These are phyloP conservation scores for Atta colombica DNA, from an alignment of 1,140 invertebrate genomes.

Conservation along the genomic window DNA sequence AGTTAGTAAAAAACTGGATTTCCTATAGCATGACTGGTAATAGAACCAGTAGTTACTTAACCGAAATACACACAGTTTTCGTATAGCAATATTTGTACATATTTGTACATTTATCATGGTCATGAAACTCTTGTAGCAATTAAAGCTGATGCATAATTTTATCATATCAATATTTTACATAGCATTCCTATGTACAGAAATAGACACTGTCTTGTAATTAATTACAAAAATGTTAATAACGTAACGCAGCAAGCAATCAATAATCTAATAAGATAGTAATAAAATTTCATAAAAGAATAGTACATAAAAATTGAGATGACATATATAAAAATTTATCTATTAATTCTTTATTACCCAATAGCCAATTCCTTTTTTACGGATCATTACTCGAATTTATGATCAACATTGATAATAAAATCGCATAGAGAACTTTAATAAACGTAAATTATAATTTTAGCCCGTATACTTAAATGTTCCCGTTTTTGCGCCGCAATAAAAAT, in stretches of 20 bases:
- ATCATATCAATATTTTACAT: background rate
- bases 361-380: background rate
- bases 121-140: slow-evolving; percentile 11
- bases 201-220: background rate
- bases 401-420: background rate
- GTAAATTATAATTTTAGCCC: slow-evolving; percentile 27
- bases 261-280: slow-evolving; percentile 9
- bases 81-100: slow-evolving; percentile 6
- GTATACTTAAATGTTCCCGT: background rate
- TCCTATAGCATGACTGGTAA: slow-evolving; percentile 62
- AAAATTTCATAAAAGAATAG: background rate
- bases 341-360: background rate
- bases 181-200: background rate
- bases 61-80: slow-evolving; percentile 54
- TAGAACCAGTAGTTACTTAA: slow-evolving; percentile 40
- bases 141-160: background rate
- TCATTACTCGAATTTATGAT: slow-evolving; percentile 24
- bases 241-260: background rate
- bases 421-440: slow-evolving; percentile 5
- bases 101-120: background rate
- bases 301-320: background rate
- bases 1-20: slow-evolving; percentile 58
- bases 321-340: background rate
- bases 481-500: slow-evolving; percentile 1
- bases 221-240: background rate